Base-by-base conservation (phyloP, 2,797 vertebrate genomes). In the Morus bassanus region DNA sequence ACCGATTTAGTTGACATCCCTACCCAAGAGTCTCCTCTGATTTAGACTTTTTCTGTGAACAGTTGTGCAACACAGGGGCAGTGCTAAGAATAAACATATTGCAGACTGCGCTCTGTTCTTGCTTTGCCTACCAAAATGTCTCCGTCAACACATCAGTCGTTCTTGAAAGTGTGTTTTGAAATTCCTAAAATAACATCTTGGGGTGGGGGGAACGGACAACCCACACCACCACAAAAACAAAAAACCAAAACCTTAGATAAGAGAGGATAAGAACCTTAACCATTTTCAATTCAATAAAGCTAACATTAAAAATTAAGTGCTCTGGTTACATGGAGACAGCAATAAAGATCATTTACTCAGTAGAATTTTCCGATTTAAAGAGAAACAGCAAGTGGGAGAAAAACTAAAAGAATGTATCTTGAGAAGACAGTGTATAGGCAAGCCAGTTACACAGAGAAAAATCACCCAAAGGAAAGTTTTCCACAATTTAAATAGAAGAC, bases 351-450 rank as follows among this genome's bases (percentile, higher is more conserved):
- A 37, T 50, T 89, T 10, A 54, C n/a, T 51, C 65, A 28, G 53
- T 3, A 72, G n/a, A 93, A 33, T 51, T 63, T 89, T 45, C 21
- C 8, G 7, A 75, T 72, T 65, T 61, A 54, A 73, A 83, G 78
- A 56, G 27, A 64, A 75, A 83, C 85, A 5, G 12, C 37, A 64
- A 76, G 28, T 39, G 28, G 85, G 13, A 70, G 19, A 85, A 92
- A 93, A 74, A 83, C 61, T 50, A 59, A 86, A 84, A 70, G 3
- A 60, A 68, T 61, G 41, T 37, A 48, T 82, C 85, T 87, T 91
- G 43, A 87, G n/a, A 82, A 82, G 46, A 73, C 24, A 63, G 76
- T 1, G 11, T 50, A 69, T 37, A 67, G 31, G 9, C 31, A 87
- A 91, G 17, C 3, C 51, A 87, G 37, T 43, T 30, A 48, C 28